phyloP scores from a whole-genome alignment of 1,140 invertebrate species.

The Meloidogyne floridensis region DNA sequence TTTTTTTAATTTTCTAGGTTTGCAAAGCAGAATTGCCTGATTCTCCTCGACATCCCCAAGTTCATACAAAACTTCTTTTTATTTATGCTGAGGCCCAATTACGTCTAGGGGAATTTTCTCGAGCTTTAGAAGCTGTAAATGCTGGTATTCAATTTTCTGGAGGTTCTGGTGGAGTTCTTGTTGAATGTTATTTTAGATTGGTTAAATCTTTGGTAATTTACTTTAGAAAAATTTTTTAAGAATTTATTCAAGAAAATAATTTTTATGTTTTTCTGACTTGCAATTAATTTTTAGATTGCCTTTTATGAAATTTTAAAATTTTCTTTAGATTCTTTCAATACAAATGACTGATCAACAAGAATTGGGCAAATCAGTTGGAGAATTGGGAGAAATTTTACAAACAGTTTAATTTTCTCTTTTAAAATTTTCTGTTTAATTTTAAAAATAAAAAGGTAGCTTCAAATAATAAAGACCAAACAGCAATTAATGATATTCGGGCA shows the following conservation, averaged over 20 bases:
- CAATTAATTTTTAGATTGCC: too few species aligned
- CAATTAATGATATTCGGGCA: slow-evolving; percentile 50
- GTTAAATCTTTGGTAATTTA: slow-evolving; percentile 43
- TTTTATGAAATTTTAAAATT: too few species aligned
- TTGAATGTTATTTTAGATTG: slow-evolving; percentile 51
- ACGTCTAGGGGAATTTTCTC: slow-evolving; percentile 35
- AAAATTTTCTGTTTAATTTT: neutral
- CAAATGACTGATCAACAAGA: slow-evolving; percentile 51
- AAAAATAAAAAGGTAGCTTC: slow-evolving; percentile 10
- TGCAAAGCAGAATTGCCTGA: slow-evolving; percentile 36
- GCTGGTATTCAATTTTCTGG: slow-evolving; percentile 43
- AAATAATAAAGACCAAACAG: slow-evolving; percentile 26
- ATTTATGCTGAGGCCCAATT: slow-evolving; percentile 46
- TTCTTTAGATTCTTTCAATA: slow-evolving; percentile 49
- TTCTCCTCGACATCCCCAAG: slow-evolving; percentile 33
- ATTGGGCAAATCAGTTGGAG: slow-evolving; percentile 44
- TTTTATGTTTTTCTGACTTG: neutral
- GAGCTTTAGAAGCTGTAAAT: slow-evolving; percentile 49
- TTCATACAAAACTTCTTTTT: slow-evolving; percentile 49
- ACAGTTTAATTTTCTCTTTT: neutral
- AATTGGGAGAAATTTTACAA: slow-evolving; percentile 49
- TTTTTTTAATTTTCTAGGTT: slow-evolving; percentile 21
- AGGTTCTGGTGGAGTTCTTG: slow-evolving; percentile 31
- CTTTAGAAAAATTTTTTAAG: neutral
- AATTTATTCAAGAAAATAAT: neutral